Evolutionary conservation across 2,797 vertebrate genomes (phyloP).

Genomic region (Odontamblyopus lacepedii): DNA sequence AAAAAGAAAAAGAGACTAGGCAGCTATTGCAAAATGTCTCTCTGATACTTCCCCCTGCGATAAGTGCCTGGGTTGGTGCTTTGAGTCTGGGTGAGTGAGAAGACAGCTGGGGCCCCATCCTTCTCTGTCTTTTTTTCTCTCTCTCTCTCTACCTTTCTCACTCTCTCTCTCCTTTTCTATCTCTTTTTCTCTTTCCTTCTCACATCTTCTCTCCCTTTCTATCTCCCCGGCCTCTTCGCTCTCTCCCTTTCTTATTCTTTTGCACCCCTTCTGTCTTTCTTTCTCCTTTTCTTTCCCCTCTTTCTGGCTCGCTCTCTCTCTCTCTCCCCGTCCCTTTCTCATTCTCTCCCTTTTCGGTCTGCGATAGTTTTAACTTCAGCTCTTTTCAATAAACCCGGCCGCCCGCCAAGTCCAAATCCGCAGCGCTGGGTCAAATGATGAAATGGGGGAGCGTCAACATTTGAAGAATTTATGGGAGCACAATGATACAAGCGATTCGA

Average conservation of each 20-base stretch:
- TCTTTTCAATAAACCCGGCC: not conserved
- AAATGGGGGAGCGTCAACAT: not conserved
- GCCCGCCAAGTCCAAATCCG: slow-evolving; percentile 1
- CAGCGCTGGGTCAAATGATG: slow-evolving; percentile 1
- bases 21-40: slow-evolving; percentile 12
- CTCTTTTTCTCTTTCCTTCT: too few relatives aligned
- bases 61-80: slow-evolving; percentile 28
- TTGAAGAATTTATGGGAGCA: slow-evolving; percentile 7
- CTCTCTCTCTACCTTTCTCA: too few relatives aligned
- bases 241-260: too few relatives aligned
- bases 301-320: too few relatives aligned
- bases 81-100: slow-evolving; percentile 9
- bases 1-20: not conserved
- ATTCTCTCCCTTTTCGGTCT: not conserved
- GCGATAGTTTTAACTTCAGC: not conserved
- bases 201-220: too few relatives aligned
- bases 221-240: too few relatives aligned
- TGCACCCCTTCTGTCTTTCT: too few relatives aligned
- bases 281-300: too few relatives aligned
- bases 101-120: slow-evolving; percentile 1
- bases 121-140: too few relatives aligned
- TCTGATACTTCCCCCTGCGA: slow-evolving; percentile 26
- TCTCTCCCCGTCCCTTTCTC: too few relatives aligned
- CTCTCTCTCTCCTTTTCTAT: too few relatives aligned
- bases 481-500: not conserved